These are phyloP conservation scores for Troides aeacus DNA, from an alignment of 2,888 invertebrate genomes.

Conservation along the genomic window DNA sequence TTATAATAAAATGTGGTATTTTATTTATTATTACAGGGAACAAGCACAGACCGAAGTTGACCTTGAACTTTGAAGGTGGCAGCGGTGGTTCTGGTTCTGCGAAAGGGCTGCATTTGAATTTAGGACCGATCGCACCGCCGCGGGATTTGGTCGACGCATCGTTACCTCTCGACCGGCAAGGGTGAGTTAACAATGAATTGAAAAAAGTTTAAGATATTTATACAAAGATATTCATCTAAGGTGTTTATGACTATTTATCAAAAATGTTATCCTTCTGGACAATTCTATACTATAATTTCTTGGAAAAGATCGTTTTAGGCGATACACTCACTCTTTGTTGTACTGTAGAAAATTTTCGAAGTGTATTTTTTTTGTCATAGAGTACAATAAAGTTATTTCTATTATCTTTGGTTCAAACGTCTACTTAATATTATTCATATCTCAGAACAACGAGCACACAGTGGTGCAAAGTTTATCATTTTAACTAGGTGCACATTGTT, in stretches of 20 bases:
- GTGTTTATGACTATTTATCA: not conserved
- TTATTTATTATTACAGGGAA: slow-evolving; percentile 55
- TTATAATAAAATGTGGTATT: not conserved
- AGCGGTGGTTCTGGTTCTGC: slow-evolving; percentile 68
- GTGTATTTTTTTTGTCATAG: no score
- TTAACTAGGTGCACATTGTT: no score
- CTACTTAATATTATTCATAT: no score
- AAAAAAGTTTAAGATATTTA: not conserved
- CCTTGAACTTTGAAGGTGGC: slow-evolving; percentile 84
- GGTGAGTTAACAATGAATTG: slow-evolving; percentile 78
- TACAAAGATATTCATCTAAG: no score
- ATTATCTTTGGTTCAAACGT: no score
- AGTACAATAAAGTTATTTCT: no score
- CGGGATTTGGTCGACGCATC: slow-evolving; percentile 89
- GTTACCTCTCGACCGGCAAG: slow-evolving; percentile 92
- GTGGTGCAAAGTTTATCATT: no score
- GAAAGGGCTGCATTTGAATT: slow-evolving; percentile 85
- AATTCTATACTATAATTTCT: no score
- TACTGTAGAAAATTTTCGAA: no score
- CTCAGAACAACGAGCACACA: no score
- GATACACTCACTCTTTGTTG: no score
- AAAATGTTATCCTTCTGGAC: not conserved
- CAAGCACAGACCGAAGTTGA: slow-evolving; percentile 85
- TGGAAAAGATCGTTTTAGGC: no score
- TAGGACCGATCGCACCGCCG: slow-evolving; percentile 82